Percentiles rank a stretch among this genome's conserved stretches.
Evolutionary conservation across 2,113 vertebrate genomes (phyloP).

Genomic region (Oncorhynchus clarkii): DNA sequence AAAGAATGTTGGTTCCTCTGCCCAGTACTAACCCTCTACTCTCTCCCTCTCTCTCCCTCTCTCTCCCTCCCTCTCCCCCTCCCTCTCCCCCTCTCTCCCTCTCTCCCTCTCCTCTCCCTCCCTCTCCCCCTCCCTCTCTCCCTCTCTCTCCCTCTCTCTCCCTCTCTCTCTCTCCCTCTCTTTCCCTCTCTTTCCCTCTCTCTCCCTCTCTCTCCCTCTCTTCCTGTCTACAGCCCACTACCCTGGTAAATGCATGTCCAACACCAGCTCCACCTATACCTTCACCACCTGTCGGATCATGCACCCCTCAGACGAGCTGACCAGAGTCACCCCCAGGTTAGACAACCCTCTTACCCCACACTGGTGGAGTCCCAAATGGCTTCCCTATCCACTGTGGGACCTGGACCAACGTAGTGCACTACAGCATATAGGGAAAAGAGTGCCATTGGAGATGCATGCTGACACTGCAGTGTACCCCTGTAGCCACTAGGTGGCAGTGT

Average conservation of each 20-base stretch:
- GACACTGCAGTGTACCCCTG: background rate
- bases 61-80: too few species aligned
- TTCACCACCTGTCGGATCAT: constrained; percentile 98
- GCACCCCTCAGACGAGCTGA: constrained; percentile 94
- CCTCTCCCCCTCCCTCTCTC: too few species aligned
- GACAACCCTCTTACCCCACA: constrained; percentile 14
- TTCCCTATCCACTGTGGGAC: too few species aligned
- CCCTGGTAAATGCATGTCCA: constrained; percentile 96
- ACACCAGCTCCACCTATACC: constrained; percentile 97
- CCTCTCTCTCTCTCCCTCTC: too few species aligned
- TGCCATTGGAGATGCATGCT: background rate
- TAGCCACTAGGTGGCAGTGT: constrained; percentile 22
- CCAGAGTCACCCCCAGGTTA: constrained; percentile 93
- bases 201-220: background rate
- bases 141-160: too few species aligned
- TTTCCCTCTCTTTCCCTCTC: too few species aligned
- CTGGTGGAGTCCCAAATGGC: background rate
- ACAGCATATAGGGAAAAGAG: too few species aligned
- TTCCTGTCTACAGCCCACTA: constrained; percentile 79
- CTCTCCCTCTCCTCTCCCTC: too few species aligned
- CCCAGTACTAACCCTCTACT: constrained; percentile 1
- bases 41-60: too few species aligned
- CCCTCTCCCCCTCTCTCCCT: too few species aligned
- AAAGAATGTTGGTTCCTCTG: background rate
- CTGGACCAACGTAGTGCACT: too few species aligned